Percentiles rank a stretch among this genome's conserved stretches.
Evolutionary conservation across 92 coral and sea anemone species (phyloP).

Genomic region (Isaurus tuberculatus): DNA sequence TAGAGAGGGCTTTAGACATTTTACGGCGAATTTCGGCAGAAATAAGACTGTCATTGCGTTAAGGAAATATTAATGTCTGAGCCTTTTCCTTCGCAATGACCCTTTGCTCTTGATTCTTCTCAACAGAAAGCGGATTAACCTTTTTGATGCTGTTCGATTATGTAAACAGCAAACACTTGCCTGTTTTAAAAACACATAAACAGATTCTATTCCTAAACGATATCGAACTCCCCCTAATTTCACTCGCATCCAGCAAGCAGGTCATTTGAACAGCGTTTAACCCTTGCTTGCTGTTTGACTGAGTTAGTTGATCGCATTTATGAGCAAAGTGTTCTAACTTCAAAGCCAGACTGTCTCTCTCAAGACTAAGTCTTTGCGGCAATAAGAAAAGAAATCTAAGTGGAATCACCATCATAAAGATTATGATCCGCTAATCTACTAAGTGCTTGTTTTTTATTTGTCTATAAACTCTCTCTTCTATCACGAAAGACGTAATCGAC

Average conservation of each 20-base stretch:
- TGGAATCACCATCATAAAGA: slow-evolving; percentile 24
- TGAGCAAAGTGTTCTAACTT: not conserved
- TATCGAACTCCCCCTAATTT: slow-evolving; percentile 2
- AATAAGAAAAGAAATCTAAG: slow-evolving; percentile 20
- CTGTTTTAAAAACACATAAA: not conserved
- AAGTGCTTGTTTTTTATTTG: slow-evolving; percentile 46
- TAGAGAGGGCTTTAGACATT: not conserved
- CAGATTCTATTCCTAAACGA: not conserved
- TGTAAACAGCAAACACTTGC: slow-evolving; percentile 20
- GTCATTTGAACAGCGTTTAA: slow-evolving; percentile 13
- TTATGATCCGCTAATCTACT: slow-evolving; percentile 45
- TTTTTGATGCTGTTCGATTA: slow-evolving; percentile 25
- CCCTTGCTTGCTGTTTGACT: slow-evolving; percentile 6
- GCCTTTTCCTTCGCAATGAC: slow-evolving; percentile 41
- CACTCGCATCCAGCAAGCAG: slow-evolving; percentile 6
- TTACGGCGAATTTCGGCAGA: not conserved
- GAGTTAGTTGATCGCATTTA: not conserved
- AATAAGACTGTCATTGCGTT: slow-evolving; percentile 8
- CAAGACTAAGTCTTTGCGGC: slow-evolving; percentile 21
- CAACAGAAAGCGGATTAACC: slow-evolving; percentile 32
- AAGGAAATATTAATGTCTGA: slow-evolving; percentile 43
- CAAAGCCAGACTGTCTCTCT: slow-evolving; percentile 20
- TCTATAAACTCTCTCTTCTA: not conserved
- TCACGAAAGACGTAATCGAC: slow-evolving; percentile 24
- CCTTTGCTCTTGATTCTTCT: slow-evolving; percentile 31